Evolutionary conservation across 2,113 vertebrate genomes (phyloP), one percentile per base, ranked within the genome.

Genomic region (Melanotaenia duboulayi): DNA sequence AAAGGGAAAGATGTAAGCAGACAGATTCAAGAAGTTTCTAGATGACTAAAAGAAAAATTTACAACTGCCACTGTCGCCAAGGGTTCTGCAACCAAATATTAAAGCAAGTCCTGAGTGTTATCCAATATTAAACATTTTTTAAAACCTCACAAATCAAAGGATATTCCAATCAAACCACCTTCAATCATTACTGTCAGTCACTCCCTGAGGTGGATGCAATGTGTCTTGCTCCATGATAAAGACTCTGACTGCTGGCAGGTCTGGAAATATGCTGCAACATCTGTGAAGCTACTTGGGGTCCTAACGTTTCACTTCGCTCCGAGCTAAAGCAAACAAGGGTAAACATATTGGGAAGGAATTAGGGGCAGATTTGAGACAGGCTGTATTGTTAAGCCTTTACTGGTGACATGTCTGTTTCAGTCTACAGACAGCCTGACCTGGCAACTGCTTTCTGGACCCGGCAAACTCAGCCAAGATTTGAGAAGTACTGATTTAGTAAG

Each of bases 311-410:
- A 82, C 70, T 87, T 65, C 0, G 55, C 74, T 88, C 80, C 48
- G 69, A 86, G 89, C 90, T 85, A 88, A 90, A 89, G 84, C 84
- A 90, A 93, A 92, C 82, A 91, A 65, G 77, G 79, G 85, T 77
- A 87, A 93, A 82, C 94, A 94, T 92, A 93, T 91, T 92, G 92
- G 64, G 83, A 92, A 93, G 86, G 88, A 90, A 94, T 94, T 93
- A 94, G 62, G 87, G 76, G 78, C 80, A 74, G 81, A 89, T 91
- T 74, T 87, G 83, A 92, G 84, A 92, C 80, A 85, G 86, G 83
- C 88, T 86, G 82, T 77, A 87, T 88, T 90, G 87, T 90, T 92
- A 91, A 92, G 89, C 89, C 76, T 84, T 90, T 73, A 78, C 63
- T 82, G 78, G 66, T 77, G 74, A 86, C 73, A 77, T 84, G 86